phyloP scores from a whole-genome alignment of 2,797 vertebrate species.

The Hephaestus fuliginosus region DNA sequence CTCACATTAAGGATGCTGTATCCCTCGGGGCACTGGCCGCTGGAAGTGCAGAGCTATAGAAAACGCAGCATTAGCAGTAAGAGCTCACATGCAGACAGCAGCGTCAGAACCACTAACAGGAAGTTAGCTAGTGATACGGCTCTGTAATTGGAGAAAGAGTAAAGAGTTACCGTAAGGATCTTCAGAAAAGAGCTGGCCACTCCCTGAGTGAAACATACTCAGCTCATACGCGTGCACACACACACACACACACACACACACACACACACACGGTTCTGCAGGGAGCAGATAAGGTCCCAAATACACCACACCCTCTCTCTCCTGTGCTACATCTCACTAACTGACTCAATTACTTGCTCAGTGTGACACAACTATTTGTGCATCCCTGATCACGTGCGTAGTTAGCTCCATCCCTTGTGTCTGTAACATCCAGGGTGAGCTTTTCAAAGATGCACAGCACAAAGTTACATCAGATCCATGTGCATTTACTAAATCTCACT shows the following conservation, averaged over 20 bases:
- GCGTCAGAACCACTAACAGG: constrained; percentile 58
- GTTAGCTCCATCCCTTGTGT: background rate
- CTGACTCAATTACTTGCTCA: constrained; percentile 36
- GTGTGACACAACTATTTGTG: constrained; percentile 6
- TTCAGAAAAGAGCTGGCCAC: constrained; percentile 60
- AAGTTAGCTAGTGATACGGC: constrained; percentile 65
- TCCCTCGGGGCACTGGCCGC: constrained; percentile 52
- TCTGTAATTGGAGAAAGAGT: constrained; percentile 69
- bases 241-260: constrained; percentile 46
- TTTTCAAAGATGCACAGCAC: background rate
- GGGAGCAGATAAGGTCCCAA: constrained; percentile 80
- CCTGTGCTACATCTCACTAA: constrained; percentile 41
- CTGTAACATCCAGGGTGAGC: background rate
- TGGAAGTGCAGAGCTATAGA: constrained; percentile 46
- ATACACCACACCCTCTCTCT: constrained; percentile 78
- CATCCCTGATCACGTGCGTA: constrained; percentile 19
- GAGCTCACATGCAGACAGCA: constrained; percentile 57
- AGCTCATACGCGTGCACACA: constrained; percentile 26
- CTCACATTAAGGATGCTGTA: constrained; percentile 63
- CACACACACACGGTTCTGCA: constrained; percentile 67
- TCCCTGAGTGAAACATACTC: constrained; percentile 51
- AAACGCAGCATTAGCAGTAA: constrained; percentile 70
- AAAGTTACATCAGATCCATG: constrained; percentile 15
- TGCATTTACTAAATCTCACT: constrained; percentile 8
- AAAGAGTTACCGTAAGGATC: constrained; percentile 73